Percentiles rank a stretch among this genome's conserved stretches.
Evolutionary conservation across 2,113 vertebrate species (phyloP).

Genomic region (Prochilodus magdalenae): DNA sequence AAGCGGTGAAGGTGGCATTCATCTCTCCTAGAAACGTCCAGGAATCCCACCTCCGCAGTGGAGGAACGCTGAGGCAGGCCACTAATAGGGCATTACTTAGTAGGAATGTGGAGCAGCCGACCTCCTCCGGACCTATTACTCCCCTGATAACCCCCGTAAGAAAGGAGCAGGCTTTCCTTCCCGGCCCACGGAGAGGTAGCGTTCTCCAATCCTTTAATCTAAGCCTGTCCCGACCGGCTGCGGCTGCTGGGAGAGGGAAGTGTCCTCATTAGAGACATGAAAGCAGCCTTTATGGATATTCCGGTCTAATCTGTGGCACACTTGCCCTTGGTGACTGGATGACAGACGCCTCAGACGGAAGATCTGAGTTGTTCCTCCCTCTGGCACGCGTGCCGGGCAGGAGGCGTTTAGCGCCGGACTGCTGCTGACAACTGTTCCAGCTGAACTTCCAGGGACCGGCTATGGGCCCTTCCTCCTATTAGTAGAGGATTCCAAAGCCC

Average conservation of each 20-base stretch:
- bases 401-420: too few species aligned
- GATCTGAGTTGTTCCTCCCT: not conserved
- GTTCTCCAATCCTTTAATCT: not conserved
- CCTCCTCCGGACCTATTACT: not conserved
- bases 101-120: not conserved
- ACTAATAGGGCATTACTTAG: not conserved
- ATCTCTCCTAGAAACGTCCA: not conserved
- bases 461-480: too few species aligned
- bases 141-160: not conserved
- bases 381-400: too few species aligned
- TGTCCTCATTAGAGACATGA: slow-evolving; percentile 8
- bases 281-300: not conserved
- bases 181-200: not conserved
- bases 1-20: too few species aligned
- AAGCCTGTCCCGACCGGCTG: not conserved
- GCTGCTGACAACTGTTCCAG: not conserved
- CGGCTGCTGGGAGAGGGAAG: not conserved
- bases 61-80: not conserved
- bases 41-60: not conserved
- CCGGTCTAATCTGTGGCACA: not conserved
- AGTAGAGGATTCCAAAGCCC: too few species aligned
- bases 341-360: not conserved
- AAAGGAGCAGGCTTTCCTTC: not conserved
- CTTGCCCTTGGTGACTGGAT: not conserved
- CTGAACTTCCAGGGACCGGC: too few species aligned